Base-by-base conservation (phyloP, 2,797 vertebrate species). In the Hoplostethus mediterraneus region DNA sequence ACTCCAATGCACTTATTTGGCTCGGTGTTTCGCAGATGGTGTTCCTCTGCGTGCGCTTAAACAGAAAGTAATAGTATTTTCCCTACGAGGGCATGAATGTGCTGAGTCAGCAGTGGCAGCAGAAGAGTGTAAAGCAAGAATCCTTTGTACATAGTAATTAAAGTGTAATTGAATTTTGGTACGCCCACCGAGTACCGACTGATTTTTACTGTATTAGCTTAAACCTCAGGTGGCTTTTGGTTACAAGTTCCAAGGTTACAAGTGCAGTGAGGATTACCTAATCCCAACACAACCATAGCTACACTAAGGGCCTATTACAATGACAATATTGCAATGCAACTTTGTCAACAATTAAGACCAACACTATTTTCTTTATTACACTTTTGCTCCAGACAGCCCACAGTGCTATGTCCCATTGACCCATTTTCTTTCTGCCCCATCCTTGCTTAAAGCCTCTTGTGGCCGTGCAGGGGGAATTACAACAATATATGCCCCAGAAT, bases 141-240 rank as follows among this genome's bases (percentile, higher is more conserved):
- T 63, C 30, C 30, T 77, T 54, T 73, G 54, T 80, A 60, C 79
- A 58, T 44, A 36, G 71, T 80, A 83, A 89, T 87, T 83, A 74
- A 87, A 74, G 17, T 56, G 28, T 75, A 67, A 87, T 81, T 84
- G 45, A 77, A 76, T 76, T 71, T 73, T 67, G 59, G 70, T 71
- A 68, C 36, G 25, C 40, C 36, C 38, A 28, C 47, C 67, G 38
- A 61, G 66, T 69, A 79, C 5, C 5, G 45, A 77, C 56, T 48
- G 17, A 75, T 77, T 73, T 77, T 28, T 21, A 80, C 54, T 64
- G 38, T 69, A 60, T 82, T 72, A 67, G 25, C 45, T 62, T 70
- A 67, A 76, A 73, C 44, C 82, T 75, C 67, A 49, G 51, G 80
- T 66, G 71, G 33, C 63, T 65, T 56, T 67, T 66, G 30, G n/a